Evolutionary conservation across 2,113 vertebrate species (phyloP).

Genomic region (Brevimyrus niger): DNA sequence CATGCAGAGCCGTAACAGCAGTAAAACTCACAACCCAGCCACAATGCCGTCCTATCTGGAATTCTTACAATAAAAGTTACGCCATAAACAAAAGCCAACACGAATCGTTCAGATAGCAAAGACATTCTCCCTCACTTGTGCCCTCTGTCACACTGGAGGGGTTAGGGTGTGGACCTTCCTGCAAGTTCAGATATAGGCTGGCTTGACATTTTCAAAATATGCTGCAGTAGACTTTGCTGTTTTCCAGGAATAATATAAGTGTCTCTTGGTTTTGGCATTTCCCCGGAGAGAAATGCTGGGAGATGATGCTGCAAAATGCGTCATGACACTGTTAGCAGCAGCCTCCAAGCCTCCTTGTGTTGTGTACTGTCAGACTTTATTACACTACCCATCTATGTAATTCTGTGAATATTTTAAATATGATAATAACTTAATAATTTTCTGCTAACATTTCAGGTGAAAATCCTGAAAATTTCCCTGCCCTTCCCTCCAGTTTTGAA

Average conservation of each 20-base stretch:
- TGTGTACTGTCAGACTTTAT: neutral
- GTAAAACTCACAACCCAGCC: neutral
- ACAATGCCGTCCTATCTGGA: neutral
- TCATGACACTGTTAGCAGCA: neutral
- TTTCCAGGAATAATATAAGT: neutral
- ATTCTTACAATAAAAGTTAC: neutral
- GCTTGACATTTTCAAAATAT: neutral
- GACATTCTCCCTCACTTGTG: neutral
- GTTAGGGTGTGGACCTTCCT: neutral
- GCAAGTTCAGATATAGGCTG: neutral
- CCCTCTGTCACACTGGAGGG: neutral
- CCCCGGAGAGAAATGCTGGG: neutral
- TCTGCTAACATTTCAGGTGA: neutral
- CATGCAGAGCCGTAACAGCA: too few species aligned
- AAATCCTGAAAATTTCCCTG: neutral
- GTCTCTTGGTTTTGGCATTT: neutral
- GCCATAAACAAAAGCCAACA: neutral
- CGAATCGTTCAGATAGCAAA: neutral
- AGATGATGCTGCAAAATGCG: neutral
- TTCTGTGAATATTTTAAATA: neutral
- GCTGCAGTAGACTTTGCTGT: neutral
- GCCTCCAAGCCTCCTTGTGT: neutral
- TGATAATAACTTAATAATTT: neutral
- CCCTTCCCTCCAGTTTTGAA: neutral
- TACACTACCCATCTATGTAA: neutral